A percentile compares a stretch with the other conserved stretches of the same genome.
phyloP scores from a whole-genome alignment of 2,113 vertebrate species.

The Trinectes maculatus region DNA sequence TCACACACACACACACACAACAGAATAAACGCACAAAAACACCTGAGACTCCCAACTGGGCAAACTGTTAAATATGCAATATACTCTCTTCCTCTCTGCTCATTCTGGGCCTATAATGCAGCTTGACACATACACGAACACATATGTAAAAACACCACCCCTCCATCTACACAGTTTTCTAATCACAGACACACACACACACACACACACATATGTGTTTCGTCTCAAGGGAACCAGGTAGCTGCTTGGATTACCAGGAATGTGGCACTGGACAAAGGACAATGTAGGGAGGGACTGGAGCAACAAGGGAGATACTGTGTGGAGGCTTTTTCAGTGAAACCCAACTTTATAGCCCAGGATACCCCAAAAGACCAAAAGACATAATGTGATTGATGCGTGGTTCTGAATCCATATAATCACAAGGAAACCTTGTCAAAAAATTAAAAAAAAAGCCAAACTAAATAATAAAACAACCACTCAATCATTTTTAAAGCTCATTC shows the following conservation, averaged over 20 bases:
- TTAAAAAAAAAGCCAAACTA: too few species aligned
- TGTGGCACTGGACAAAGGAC: constrained; percentile 63
- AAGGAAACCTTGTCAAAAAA: not conserved
- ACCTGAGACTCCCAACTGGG: not conserved
- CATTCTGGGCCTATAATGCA: not conserved
- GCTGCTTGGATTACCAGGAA: constrained; percentile 72
- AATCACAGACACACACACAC: constrained; percentile 11
- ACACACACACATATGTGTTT: constrained; percentile 34
- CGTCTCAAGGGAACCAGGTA: constrained; percentile 45
- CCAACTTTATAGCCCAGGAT: constrained; percentile 1
- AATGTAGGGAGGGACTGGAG: constrained; percentile 61
- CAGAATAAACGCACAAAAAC: constrained; percentile 5
- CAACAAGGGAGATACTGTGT: constrained; percentile 43
- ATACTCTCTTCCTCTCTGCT: not conserved
- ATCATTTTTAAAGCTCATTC: not conserved
- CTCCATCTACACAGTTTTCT: not conserved
- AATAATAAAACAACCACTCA: not conserved
- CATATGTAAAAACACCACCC: not conserved
- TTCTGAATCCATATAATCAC: not conserved
- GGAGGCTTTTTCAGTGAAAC: constrained; percentile 38
- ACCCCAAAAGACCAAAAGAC: not conserved
- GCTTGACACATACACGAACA: constrained; percentile 1
- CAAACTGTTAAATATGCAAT: constrained; percentile 2
- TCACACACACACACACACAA: not conserved
- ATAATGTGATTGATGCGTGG: not conserved